Evolutionary conservation across 2,888 invertebrate genomes (phyloP), one percentile per base, ranked within the genome.

Genomic region (Cephus sareptanus): DNA sequence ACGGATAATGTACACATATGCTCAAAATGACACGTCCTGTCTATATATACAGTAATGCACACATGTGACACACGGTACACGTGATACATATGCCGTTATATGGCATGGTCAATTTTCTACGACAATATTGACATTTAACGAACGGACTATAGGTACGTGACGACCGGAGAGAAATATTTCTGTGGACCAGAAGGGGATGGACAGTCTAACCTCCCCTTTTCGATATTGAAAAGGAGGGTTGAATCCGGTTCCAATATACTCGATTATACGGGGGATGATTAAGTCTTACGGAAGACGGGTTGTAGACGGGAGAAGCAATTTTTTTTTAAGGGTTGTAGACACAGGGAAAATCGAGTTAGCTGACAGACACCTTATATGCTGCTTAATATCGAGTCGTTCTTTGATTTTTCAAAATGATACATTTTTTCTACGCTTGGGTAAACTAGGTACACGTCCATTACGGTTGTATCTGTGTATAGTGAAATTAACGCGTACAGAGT

Each of bases 51-150:
- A 23, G 9, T 23, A 56, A 56, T 23, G 23, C 56, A 56, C 40
- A 56, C 56, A 15, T 56, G 56, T 23, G 23, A 56, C 23, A 23
- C 23, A 56, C 2, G 56, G 56, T 23, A 23, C 15, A 56, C 56
- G 9, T 56, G 56, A 56, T 56, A 56, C 56, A 23, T 56, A 56
- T 56, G 23, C 23, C 71, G 31, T 33, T 71, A 71, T 71, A 73
- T 81, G 79, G 81, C 83, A 83, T 82, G 85, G 85, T 81, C 86
- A 86, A 86, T 86, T 86, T 86, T 86, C 86, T 86, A 84, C 80
- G 86, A 85, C 86, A 86, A 86, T 86, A 86, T 86, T 86, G 86
- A 86, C 85, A 85, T 81, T 83, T 34, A 56, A 56, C 23, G 56
- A 56, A 56, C 56, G 1, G 56, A 56, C 56, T 56, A 56, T 56